phyloP scores from a whole-genome alignment of 2,888 invertebrate species.

The Morinoia aosen region DNA sequence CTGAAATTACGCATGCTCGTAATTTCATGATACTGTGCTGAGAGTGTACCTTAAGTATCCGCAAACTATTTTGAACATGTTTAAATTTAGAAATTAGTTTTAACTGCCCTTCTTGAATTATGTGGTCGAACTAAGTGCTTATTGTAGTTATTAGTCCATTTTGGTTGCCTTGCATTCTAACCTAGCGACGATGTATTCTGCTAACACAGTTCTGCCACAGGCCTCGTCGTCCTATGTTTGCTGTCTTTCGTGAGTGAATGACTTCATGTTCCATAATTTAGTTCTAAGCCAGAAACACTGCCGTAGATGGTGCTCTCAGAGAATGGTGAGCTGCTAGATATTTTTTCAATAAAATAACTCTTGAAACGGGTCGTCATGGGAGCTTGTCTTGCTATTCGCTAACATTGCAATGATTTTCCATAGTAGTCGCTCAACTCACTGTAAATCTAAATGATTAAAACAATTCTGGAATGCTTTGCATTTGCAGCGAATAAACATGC shows the following conservation, averaged over 20 bases:
- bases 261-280: neutral
- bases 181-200: neutral
- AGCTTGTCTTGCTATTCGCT: neutral
- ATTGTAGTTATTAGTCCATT: neutral
- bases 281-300: neutral
- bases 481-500: neutral
- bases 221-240: neutral
- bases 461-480: neutral
- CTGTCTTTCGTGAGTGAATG: constrained; percentile 3
- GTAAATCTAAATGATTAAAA: neutral
- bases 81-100: neutral
- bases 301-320: constrained; percentile 12
- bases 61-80: too few species aligned
- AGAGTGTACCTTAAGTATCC: neutral
- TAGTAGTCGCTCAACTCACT: neutral
- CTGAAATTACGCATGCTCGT: neutral
- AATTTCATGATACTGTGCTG: neutral
- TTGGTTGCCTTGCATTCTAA: neutral
- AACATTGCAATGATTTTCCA: neutral
- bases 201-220: constrained; percentile 7
- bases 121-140: neutral
- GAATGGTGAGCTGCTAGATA: neutral
- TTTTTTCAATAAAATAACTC: neutral
- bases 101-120: neutral
- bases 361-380: neutral